Conservation (phyloP, 2,113 vertebrate species). For the Martes martes region DNA sequence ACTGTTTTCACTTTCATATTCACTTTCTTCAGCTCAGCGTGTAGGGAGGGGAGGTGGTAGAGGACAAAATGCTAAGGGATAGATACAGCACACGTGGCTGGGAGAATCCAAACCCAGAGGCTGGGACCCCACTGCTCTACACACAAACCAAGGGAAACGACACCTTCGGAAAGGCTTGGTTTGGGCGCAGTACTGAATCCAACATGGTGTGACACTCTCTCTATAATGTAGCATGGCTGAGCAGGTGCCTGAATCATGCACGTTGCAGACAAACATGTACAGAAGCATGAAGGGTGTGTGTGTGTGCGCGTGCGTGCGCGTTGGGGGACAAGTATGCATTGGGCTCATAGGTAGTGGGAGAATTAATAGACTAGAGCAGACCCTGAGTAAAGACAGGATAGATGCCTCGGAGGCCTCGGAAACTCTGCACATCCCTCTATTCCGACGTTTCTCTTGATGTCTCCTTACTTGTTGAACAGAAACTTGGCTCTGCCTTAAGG, state of each 20-base stretch:
- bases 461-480: neutral
- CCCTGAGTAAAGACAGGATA: neutral
- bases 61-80: neutral
- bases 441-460: neutral
- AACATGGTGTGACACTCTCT: accelerated
- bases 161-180: neutral
- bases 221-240: neutral
- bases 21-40: neutral
- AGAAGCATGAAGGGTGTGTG: neutral
- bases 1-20: neutral
- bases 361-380: neutral
- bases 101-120: neutral
- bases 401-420: neutral
- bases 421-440: neutral
- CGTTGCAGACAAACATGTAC: neutral
- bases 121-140: too few species aligned
- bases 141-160: neutral
- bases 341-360: neutral
- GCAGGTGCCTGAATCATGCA: neutral
- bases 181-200: neutral
- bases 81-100: neutral
- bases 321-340: neutral
- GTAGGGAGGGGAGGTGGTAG: neutral
- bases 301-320: too few species aligned
- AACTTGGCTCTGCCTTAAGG: neutral